Evolutionary conservation across 2,888 invertebrate genomes (phyloP).

Genomic region (Drosophila emarginata): DNA sequence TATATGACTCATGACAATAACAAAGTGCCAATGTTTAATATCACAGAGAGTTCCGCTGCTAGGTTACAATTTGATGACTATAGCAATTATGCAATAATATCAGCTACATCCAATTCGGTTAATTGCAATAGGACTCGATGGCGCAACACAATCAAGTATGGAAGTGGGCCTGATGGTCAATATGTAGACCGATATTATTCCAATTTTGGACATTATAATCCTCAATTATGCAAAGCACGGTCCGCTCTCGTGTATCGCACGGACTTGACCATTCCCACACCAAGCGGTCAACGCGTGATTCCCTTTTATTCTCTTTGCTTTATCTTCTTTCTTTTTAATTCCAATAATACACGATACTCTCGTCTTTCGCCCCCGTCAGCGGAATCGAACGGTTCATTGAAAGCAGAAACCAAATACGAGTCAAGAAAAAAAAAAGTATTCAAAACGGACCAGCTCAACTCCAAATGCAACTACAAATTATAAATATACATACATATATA

Average conservation of each 20-base stretch:
- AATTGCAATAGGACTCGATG: slow-evolving; percentile 12
- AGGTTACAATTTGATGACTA: not conserved
- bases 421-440: not conserved
- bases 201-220: not conserved
- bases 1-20: slow-evolving; percentile 1
- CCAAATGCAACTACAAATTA: slow-evolving; percentile 21
- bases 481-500: not conserved
- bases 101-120: not conserved
- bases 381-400: slow-evolving; percentile 49
- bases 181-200: not conserved
- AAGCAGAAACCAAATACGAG: slow-evolving; percentile 50
- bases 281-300: slow-evolving; percentile 34
- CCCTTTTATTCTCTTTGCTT: not conserved
- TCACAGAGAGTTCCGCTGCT: not conserved
- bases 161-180: not conserved
- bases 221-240: not conserved
- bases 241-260: slow-evolving; percentile 6
- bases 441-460: slow-evolving; percentile 18
- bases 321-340: not conserved
- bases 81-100: not conserved
- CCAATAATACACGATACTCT: not conserved
- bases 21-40: not conserved
- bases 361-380: slow-evolving; percentile 13
- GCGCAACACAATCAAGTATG: not conserved
- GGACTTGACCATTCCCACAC: slow-evolving; percentile 5